Evolutionary conservation across 2,113 vertebrate genomes (phyloP).

Genomic region (Scolopax mira): DNA sequence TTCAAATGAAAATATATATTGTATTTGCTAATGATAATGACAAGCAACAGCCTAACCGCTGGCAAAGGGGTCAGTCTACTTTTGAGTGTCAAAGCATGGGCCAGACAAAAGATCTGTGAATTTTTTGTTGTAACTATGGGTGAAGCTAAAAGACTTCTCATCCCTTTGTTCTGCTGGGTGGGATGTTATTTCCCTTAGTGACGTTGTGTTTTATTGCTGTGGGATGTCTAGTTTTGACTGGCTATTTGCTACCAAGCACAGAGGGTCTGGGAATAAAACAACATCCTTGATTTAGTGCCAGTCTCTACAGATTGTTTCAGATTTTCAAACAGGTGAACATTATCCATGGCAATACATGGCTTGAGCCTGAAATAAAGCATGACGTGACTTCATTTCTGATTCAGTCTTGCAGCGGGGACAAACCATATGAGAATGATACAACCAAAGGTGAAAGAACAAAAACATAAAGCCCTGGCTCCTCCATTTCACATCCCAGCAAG

Average conservation of each 20-base stretch:
- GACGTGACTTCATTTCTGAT: neutral
- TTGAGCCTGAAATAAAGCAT: neutral
- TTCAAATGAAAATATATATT: neutral
- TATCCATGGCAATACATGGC: neutral
- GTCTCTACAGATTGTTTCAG: neutral
- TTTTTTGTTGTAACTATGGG: neutral
- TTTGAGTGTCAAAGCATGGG: neutral
- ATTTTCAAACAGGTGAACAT: neutral
- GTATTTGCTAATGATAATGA: neutral
- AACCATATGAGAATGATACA: neutral
- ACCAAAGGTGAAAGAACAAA: neutral
- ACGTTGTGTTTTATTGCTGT: neutral
- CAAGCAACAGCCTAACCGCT: neutral
- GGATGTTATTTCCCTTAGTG: neutral
- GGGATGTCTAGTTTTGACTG: neutral
- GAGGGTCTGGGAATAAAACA: neutral
- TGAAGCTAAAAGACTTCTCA: neutral
- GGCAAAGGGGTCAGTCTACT: neutral
- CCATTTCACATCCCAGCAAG: neutral
- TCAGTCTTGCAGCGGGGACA: neutral
- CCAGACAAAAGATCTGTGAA: neutral
- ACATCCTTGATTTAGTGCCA: neutral
- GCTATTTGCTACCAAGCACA: neutral
- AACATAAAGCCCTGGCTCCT: neutral
- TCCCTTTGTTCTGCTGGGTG: neutral